Evolutionary conservation across 30 jellyfish, hydroid and myxozoan genomes (phyloP).

Genomic region (Pelagia noctiluca): DNA sequence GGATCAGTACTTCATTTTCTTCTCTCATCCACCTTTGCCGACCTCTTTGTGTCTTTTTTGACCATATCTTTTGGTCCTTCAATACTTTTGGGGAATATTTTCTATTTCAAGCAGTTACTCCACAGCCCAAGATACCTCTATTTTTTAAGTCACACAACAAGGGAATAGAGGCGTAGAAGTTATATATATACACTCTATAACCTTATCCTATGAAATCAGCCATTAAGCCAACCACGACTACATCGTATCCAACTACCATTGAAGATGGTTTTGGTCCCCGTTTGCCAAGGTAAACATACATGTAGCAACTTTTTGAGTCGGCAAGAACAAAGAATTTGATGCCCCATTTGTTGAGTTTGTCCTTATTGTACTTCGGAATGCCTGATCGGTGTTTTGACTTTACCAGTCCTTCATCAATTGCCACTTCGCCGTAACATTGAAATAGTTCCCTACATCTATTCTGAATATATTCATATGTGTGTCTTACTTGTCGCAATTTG

Average conservation of each 20-base stretch:
- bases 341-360: conserved; percentile 46
- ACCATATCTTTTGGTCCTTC: neutral
- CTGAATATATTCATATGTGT: conserved; percentile 12
- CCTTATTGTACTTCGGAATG: conserved; percentile 39
- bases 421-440: conserved; percentile 43
- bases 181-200: conserved; percentile 25
- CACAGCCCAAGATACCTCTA: conserved; percentile 32
- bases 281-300: conserved; percentile 47
- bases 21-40: conserved; percentile 13
- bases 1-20: conserved; percentile 20
- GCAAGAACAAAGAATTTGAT: conserved; percentile 43
- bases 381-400: conserved; percentile 64
- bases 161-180: conserved; percentile 27
- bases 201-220: conserved; percentile 29
- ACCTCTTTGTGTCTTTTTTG: no score
- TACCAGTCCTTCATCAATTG: conserved; percentile 63
- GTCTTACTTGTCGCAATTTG: conserved; percentile 45
- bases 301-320: conserved; percentile 53
- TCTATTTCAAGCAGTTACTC: conserved; percentile 36
- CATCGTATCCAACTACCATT: conserved; percentile 28
- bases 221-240: conserved; percentile 22
- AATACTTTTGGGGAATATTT: conserved; percentile 6
- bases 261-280: conserved; percentile 12
- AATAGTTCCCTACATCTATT: conserved; percentile 26
- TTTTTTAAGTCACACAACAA: conserved; percentile 6